A percentile compares a stretch with the other conserved stretches of the same genome.
Evolutionary conservation across 2,113 vertebrate genomes (phyloP).

Genomic region (Siphamia tubifer): DNA sequence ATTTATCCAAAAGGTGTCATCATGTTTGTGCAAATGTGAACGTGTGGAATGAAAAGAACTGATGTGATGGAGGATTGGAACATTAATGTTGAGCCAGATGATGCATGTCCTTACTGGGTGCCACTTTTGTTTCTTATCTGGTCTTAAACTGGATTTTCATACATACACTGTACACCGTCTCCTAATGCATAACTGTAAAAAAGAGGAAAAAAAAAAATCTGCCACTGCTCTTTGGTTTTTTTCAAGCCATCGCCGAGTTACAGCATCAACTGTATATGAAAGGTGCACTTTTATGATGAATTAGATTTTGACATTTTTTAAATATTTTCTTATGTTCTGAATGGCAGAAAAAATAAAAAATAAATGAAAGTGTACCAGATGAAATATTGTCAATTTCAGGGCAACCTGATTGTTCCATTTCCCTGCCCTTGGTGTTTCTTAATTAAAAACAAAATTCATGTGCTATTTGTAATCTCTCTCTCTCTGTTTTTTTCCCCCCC

Average conservation of each 20-base stretch:
- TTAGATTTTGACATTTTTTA: constrained; percentile 12
- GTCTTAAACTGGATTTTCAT: constrained; percentile 55
- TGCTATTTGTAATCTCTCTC: constrained; percentile 71
- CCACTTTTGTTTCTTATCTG: constrained; percentile 16
- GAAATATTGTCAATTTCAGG: constrained; percentile 39
- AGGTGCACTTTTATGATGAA: constrained; percentile 46
- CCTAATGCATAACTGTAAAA: no score
- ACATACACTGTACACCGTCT: constrained; percentile 32
- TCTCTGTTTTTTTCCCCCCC: constrained; percentile 42
- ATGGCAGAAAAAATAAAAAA: constrained; percentile 20
- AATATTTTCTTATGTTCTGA: constrained; percentile 32
- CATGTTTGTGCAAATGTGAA: constrained; percentile 23
- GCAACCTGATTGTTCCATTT: constrained; percentile 44
- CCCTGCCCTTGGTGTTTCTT: constrained; percentile 68
- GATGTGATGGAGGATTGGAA: constrained; percentile 14
- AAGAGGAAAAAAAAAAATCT: constrained; percentile 1
- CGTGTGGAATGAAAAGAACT: neutral
- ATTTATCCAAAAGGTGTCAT: constrained; percentile 15
- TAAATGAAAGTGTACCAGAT: constrained; percentile 36
- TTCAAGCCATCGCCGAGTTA: constrained; percentile 7
- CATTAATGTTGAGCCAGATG: constrained; percentile 8
- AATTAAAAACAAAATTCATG: constrained; percentile 79
- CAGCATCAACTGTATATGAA: constrained; percentile 2
- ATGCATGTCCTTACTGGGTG: constrained; percentile 7
- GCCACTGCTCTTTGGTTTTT: constrained; percentile 9